Base-by-base conservation (phyloP, 2,113 vertebrate genomes). In the Upupa epops region DNA sequence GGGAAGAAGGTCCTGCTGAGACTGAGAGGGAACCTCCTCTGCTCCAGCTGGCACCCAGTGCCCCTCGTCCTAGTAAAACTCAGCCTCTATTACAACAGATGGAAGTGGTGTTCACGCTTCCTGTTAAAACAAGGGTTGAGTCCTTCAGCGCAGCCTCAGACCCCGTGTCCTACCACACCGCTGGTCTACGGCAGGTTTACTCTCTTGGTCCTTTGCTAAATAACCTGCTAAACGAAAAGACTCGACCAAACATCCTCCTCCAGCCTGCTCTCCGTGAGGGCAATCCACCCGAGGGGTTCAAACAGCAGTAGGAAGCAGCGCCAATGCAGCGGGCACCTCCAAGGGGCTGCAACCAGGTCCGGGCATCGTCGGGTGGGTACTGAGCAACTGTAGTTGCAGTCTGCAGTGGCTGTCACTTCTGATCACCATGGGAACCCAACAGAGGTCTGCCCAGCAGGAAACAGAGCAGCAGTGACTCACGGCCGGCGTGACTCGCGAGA, bases 391-490 rank as follows among this genome's bases (percentile, higher is more conserved):
- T 93, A 95, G 96, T 84, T 90, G 89, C 92, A 94, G 78, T 69
- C 91, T 12, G 13, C 65, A 93, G 89, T 91, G 90, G 95, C 40
- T 96, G 93, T 90, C 68, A 73, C 59, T 94, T 93, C 78, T 92
- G 71, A 95, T 96, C 84, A 79, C 96, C 89, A 92, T 94, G 93
- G 95, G 83, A 96, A 96, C 96, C 55, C 92, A 91, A 88, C 29
- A 73, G 90, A 82, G 51, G 81, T 93, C 84, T 96, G 3, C 83
- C 93, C 61, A 84, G 81, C 77, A 90, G 90, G 86, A 95, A 93
- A 93, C 90, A 93, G 88, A 93, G 85, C 92, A 92, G 86, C 76
- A 89, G 83, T 95, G 95, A 96, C 84, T 96, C 96, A 96, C 75
- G 0, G 1, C 36, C 60, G 77, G 68, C 93, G 92, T 26, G 46